phyloP scores from a whole-genome alignment of 2,888 invertebrate species.

The Drosophila nr. fundita region DNA sequence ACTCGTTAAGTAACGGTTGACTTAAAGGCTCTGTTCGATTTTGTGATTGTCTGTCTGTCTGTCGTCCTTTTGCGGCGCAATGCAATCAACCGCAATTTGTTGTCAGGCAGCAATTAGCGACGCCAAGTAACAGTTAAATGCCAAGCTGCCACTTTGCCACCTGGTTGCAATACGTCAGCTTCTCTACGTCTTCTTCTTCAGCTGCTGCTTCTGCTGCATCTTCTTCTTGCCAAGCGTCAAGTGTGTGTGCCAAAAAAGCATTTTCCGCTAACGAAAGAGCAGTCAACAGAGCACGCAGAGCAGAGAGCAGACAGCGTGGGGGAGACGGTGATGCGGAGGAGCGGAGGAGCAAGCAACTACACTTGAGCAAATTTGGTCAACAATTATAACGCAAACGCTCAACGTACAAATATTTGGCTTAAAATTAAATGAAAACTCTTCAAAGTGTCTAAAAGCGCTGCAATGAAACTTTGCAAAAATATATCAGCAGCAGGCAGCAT shows the following conservation, averaged over 20 bases:
- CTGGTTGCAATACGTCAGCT: conserved; percentile 26
- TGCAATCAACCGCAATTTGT: conserved; percentile 76
- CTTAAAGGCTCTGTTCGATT: conserved; percentile 3
- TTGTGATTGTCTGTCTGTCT: not conserved
- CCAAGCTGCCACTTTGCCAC: conserved; percentile 16
- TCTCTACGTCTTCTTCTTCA: not conserved
- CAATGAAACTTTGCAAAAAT: not conserved
- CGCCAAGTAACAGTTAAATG: conserved; percentile 7
- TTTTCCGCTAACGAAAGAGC: conserved; percentile 39
- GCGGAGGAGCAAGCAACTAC: not conserved
- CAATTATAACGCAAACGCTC: conserved; percentile 20
- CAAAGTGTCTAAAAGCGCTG: not conserved
- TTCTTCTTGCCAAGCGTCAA: conserved; percentile 20
- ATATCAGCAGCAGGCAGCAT: not conserved
- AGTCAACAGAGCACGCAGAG: not conserved
- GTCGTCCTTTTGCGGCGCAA: conserved; percentile 33
- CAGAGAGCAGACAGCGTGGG: not conserved
- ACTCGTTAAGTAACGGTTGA: not conserved
- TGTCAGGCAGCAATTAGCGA: conserved; percentile 63
- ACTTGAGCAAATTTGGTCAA: conserved; percentile 44
- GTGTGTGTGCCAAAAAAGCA: conserved; percentile 43
- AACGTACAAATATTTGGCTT: not conserved
- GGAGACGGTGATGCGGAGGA: not conserved
- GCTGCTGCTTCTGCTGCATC: not conserved
- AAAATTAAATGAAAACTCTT: not conserved